A percentile compares a stretch with the other conserved stretches of the same genome.
Conservation (phyloP, 2,113 vertebrate genomes). For the Pelvicachromis taeniatus region DNA sequence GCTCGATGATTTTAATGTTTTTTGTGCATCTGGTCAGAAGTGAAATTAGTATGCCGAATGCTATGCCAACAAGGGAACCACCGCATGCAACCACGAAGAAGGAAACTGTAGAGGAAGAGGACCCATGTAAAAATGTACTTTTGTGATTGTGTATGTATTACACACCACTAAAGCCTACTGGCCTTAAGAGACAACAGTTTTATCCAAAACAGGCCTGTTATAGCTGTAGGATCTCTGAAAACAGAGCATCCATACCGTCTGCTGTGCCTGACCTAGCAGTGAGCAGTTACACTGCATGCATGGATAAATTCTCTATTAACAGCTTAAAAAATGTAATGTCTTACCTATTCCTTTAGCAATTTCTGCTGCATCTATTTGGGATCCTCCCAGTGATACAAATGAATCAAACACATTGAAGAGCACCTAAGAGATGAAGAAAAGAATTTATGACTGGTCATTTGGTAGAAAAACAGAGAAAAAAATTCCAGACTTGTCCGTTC, state of each 20-base stretch:
- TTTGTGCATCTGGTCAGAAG: constrained; percentile 89
- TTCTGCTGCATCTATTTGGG: constrained; percentile 78
- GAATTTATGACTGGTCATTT: not conserved
- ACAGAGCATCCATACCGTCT: too few relatives aligned
- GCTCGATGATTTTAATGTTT: constrained; percentile 91
- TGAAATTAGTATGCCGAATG: constrained; percentile 85
- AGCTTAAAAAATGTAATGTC: not conserved
- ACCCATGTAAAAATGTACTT: too few relatives aligned
- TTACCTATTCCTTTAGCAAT: constrained; percentile 92
- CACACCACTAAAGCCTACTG: too few relatives aligned
- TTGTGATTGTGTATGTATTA: not conserved
- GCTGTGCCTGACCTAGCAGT: not conserved
- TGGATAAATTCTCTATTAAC: not conserved
- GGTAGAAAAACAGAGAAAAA: too few relatives aligned
- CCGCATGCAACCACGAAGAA: constrained; percentile 95
- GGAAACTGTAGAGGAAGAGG: constrained; percentile 75
- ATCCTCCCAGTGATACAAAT: constrained; percentile 82
- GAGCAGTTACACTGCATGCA: not conserved
- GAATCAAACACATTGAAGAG: constrained; percentile 93
- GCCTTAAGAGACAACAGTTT: not conserved
- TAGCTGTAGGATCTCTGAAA: not conserved
- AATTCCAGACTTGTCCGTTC: too few relatives aligned
- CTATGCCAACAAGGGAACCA: constrained; percentile 83
- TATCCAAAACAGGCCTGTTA: not conserved
- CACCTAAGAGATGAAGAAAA: constrained; percentile 69